Base-by-base conservation (phyloP, 2,888 invertebrate genomes). In the Yponomeuta plumbellus region DNA sequence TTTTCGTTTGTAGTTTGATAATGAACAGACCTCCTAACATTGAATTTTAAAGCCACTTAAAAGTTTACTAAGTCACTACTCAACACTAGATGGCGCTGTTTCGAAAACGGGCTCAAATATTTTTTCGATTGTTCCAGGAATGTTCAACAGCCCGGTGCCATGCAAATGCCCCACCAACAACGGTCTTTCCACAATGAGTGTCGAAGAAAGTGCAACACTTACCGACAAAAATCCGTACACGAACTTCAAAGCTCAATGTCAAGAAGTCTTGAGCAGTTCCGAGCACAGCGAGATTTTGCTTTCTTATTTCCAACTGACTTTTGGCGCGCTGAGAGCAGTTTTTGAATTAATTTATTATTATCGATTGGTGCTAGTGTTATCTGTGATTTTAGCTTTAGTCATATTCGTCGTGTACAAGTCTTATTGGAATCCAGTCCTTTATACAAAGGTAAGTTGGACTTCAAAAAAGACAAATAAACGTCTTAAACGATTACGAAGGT, bases 391-490 rank as follows among this genome's bases (percentile, higher is more conserved):
- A 52, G 61, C 73, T 66, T 67, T 78, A 66, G 13, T 82, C n/a
- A 26, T 82, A 0, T 73, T 75, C 64, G 62, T 77, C 0, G 20
- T 80, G 0, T 85, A 82, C 67, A 87, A 78, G 59, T 77, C 80
- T 61, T 88, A 77, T 71, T 78, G 76, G 70, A 79, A 70, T 64
- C 88, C 85, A 0, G 69, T 83, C 8, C 40, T 81, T 4, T 84
- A 83, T 71, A 74, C 73, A 44, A 86, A 80, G 80, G 88, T 88
- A 62, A 82, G 83, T 56, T 26, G 65, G 21, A 52, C 21, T 52
- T 10, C 17, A 68, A 26, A n/a, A n/a, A n/a, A n/a, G n/a, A n/a
- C n/a, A n/a, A n/a, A n/a, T n/a, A n/a, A n/a, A n/a, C n/a, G n/a
- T n/a, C n/a, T n/a, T n/a, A n/a, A n/a, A n/a, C n/a, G n/a, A n/a